Base-by-base conservation (phyloP, 2,797 vertebrate genomes). In the Spinus olivaceus region DNA sequence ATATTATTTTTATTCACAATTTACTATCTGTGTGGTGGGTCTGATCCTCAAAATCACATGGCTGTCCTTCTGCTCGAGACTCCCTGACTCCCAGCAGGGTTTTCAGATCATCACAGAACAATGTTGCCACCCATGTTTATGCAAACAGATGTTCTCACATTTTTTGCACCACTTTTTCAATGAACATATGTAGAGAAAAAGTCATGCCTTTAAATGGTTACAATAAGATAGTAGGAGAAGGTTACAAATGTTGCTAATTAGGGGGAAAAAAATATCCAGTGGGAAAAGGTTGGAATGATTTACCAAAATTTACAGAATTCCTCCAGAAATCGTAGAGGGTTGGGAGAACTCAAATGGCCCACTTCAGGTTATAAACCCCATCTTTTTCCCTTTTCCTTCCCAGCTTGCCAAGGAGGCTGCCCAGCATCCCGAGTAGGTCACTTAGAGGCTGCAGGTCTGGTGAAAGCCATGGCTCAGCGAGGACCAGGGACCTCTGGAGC, bases 361-460 rank as follows among this genome's bases (percentile, higher is more conserved):
- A 14, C 6, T 72, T 44, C 3, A 18, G 41, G 6, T 66, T 59
- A 59, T 22, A 63, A 30, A 30, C 0, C 5, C 0, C 7, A 12
- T 6, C 1, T 65, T 44, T 51, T 47, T n/a, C 24, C 8, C 5
- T 57, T 65, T 73, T 71, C 14, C 16, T 57, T 42, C 24, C 12
- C 30, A 59, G 18, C 19, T 76, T 27, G 2, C 32, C 37, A 50
- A 23, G 20, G 7, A 37, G 16, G 3, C 3, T 67, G 9, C 23
- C 10, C 1, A 0, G 37, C 59, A 76, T 16, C 14, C 12, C 14
- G 5, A 3, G 9, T 5, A 25, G 35, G 21, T 22, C 21, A 10
- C 22, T 19, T 13, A 10, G 10, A 30, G 24, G 9, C 22, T 10
- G 44, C 42, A 13, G 33, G 14, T 6, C 14, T 41, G 41, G 35